Evolutionary conservation across 2,797 vertebrate species (phyloP).

Genomic region (Dermochelys coriacea): DNA sequence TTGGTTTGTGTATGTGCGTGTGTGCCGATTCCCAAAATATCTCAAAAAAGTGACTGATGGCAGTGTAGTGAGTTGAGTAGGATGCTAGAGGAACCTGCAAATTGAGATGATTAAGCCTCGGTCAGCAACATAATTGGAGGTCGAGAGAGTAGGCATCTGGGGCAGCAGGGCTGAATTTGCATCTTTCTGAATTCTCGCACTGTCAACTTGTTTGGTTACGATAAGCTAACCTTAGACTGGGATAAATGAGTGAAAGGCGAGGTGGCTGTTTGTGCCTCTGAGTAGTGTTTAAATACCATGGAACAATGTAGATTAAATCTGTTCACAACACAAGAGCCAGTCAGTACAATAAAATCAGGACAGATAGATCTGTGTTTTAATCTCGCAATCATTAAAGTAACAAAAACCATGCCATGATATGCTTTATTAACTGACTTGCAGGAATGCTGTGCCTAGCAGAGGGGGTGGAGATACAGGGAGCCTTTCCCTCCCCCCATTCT

Average conservation of each 20-base stretch:
- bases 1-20: slow-evolving; percentile 10
- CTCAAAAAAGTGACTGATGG: slow-evolving; percentile 25
- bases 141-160: background rate
- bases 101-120: background rate
- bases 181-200: background rate
- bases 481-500: background rate
- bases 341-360: background rate
- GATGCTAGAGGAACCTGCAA: background rate
- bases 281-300: background rate
- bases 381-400: background rate
- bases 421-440: background rate
- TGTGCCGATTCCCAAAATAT: slow-evolving; percentile 62
- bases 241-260: background rate
- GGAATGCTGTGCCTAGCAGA: accelerated
- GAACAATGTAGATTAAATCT: background rate
- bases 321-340: too few relatives aligned
- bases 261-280: accelerated
- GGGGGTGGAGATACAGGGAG: background rate
- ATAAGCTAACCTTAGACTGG: background rate
- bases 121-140: background rate
- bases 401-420: accelerated
- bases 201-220: background rate
- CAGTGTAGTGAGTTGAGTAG: accelerated
- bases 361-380: background rate
- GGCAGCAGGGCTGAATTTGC: background rate